A percentile compares a stretch with the other conserved stretches of the same genome.
Evolutionary conservation across 2,797 vertebrate genomes (phyloP).

Genomic region (Hypotaenidia philippensis): DNA sequence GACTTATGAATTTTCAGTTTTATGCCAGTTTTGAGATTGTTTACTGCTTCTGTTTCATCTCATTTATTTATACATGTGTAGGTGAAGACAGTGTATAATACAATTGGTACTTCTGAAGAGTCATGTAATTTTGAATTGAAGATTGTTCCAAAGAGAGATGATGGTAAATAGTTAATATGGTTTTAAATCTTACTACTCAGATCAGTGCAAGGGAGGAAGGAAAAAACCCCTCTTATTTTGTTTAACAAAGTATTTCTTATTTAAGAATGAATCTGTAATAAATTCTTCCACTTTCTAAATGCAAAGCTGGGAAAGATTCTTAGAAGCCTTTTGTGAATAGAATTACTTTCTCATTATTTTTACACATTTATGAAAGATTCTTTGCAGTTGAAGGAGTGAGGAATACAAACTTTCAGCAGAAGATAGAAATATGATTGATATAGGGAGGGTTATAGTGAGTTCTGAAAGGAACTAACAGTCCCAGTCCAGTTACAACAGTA

Average conservation of each 20-base stretch:
- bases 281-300: background rate
- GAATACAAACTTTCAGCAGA: background rate
- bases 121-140: constrained; percentile 88
- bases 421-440: background rate
- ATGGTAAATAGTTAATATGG: constrained; percentile 53
- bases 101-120: constrained; percentile 76
- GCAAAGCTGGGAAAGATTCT: background rate
- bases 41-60: background rate
- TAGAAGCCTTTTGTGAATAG: background rate
- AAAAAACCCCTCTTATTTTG: background rate
- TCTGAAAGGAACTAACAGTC: background rate
- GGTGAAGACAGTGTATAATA: constrained; percentile 89
- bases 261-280: background rate
- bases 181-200: background rate
- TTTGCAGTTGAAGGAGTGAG: background rate
- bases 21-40: background rate
- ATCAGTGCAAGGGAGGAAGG: background rate
- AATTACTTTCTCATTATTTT: background rate
- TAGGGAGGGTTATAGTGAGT: background rate
- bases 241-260: background rate
- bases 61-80: constrained; percentile 48
- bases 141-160: constrained; percentile 64
- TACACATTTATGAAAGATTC: background rate
- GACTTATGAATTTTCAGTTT: background rate
- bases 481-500: background rate